Evolutionary conservation across 2,797 vertebrate species (phyloP).

Genomic region (Ataeniobius toweri): DNA sequence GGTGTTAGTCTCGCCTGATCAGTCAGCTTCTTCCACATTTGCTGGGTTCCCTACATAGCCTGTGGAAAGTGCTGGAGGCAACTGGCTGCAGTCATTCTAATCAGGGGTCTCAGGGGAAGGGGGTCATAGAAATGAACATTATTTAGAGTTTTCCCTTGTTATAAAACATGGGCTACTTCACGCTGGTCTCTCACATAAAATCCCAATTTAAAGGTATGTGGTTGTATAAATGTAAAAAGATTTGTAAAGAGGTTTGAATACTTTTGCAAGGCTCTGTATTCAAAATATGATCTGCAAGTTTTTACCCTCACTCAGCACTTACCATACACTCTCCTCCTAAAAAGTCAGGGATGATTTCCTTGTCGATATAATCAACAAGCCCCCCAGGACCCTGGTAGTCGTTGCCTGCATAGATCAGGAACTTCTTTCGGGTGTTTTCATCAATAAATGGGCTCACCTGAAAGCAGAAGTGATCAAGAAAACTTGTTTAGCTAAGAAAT

Average conservation of each 20-base stretch:
- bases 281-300: background rate
- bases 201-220: too few species aligned
- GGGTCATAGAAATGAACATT: too few species aligned
- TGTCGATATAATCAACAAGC: constrained; percentile 96
- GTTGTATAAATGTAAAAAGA: background rate
- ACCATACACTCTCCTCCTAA: constrained; percentile 98
- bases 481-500: background rate
- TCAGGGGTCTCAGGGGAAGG: too few species aligned
- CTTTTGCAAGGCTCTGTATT: background rate
- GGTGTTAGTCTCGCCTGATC: too few species aligned
- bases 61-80: too few species aligned
- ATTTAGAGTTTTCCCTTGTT: too few species aligned
- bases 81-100: too few species aligned
- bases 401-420: constrained; percentile 98
- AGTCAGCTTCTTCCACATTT: too few species aligned
- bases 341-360: constrained; percentile 97
- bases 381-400: constrained; percentile 98
- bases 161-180: background rate
- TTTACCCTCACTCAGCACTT: constrained; percentile 28
- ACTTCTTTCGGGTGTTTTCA: constrained; percentile 98
- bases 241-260: background rate
- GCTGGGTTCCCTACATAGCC: too few species aligned
- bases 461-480: constrained; percentile 7
- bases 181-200: background rate
- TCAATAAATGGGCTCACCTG: constrained; percentile 99